Evolutionary conservation across 2,888 invertebrate species (phyloP), one percentile per base, ranked within the genome.

Genomic region (Synanthedon myopaeformis): DNA sequence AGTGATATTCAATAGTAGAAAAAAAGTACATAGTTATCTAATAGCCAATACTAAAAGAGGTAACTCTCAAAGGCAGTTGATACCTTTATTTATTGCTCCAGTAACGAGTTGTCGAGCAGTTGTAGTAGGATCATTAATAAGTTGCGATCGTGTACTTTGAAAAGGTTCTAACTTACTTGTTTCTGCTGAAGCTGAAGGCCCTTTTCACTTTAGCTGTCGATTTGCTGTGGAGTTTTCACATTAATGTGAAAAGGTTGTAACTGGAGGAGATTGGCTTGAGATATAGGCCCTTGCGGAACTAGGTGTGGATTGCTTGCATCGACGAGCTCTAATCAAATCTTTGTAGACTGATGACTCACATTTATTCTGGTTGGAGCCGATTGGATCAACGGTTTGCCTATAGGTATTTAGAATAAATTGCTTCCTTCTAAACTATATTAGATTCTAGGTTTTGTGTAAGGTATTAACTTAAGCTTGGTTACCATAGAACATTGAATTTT

Each of bases 61-160:
- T 64, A 66, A 69, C 64, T 61, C 69, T 66, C 61, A 59, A 64
- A 67, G 64, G 66, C 70, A 69, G 70, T 71, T 68, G 62, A 58
- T 66, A 67, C 68, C 35, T 68, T 76, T 79, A 79, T 82, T 79
- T 79, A 82, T 79, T 71, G 72, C 71, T 56, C 58, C 62, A 64
- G 72, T 77, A 80, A 80, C 75, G 73, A 81, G 77, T 79, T 75
- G 69, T 67, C 72, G 63, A 69, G 66, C 62, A 75, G 72, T 78
- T 74, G 72, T 70, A 70, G 67, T 66, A 55, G 64, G 74, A 71
- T 74, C 79, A 77, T 80, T 81, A 80, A 81, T 81, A 79, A 79
- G 74, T 74, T 72, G 61, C 56, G 50, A 55, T 35, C 50, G 56
- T 58, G 56, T 49, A 62, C 59, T 65, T 61, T 58, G 61, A 66